These are phyloP conservation scores for Parauchenoglanis ngamensis DNA, from an alignment of 2,797 vertebrate species.

Conservation along the genomic window DNA sequence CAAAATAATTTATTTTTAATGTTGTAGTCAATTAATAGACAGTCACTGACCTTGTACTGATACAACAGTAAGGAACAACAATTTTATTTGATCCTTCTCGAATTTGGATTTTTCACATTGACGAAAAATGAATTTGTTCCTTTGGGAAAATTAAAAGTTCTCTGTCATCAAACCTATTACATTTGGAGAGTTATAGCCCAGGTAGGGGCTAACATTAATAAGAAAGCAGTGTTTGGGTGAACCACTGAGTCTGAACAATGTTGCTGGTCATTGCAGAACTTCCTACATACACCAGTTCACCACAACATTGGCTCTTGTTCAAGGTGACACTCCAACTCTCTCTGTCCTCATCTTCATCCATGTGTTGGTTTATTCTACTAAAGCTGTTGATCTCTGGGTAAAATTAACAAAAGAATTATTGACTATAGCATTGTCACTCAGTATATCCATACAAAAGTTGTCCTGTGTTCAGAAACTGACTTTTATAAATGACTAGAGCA, in stretches of 20 bases:
- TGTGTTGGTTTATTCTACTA: not conserved
- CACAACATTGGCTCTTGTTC: not conserved
- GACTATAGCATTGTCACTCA: not conserved
- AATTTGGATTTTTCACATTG: slow-evolving; percentile 1
- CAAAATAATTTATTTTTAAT: not conserved
- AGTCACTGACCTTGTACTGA: not conserved
- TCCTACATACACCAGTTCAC: not conserved
- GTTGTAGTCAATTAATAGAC: not conserved
- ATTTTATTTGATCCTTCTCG: not conserved
- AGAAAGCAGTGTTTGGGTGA: slow-evolving; percentile 44
- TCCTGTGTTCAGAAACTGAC: not conserved
- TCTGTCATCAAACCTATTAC: not conserved
- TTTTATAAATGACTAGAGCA: not conserved
- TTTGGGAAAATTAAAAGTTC: not conserved
- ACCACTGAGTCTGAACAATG: slow-evolving; percentile 74
- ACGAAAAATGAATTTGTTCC: not conserved
- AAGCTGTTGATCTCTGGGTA: not conserved
- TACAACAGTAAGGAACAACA: not conserved
- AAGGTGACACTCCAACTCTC: not conserved
- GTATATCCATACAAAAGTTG: not conserved
- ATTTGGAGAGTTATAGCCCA: not conserved
- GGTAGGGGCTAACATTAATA: not conserved
- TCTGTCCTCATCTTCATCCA: not conserved
- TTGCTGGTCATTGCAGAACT: slow-evolving; percentile 51
- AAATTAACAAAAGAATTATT: not conserved